Conservation (phyloP, 92 coral and sea anemone species). For the Bergia sp. region DNA sequence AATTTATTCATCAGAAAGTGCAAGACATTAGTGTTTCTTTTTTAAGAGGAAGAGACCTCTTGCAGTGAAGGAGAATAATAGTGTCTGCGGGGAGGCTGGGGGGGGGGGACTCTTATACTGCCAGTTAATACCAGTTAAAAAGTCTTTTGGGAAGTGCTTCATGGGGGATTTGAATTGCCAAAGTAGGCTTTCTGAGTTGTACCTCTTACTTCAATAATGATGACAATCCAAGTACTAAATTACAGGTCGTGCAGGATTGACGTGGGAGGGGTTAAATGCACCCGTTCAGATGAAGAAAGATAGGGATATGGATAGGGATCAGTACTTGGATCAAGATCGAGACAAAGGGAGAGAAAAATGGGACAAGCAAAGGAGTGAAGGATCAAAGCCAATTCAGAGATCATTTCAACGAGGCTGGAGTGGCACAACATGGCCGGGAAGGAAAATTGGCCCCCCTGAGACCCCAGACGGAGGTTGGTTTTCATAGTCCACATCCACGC, state of each 20-base stretch:
- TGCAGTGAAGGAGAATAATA: no score
- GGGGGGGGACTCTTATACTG: no score
- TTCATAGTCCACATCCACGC: no score
- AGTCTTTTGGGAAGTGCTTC: no score
- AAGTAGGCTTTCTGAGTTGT: no score
- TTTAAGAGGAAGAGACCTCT: no score
- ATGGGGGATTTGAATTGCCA: no score
- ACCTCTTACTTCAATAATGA: no score
- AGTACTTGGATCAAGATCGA: conserved; percentile 1
- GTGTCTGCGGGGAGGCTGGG: no score
- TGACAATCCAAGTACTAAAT: neutral
- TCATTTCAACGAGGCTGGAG: conserved; percentile 88
- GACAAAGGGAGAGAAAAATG: conserved; percentile 32
- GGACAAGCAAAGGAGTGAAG: conserved; percentile 38
- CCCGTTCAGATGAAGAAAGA: conserved; percentile 62
- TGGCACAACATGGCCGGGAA: conserved; percentile 95
- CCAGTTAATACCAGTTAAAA: no score
- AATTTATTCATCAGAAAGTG: no score
- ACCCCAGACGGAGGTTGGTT: conserved; percentile 81
- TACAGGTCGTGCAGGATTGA: conserved; percentile 76
- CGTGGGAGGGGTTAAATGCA: conserved; percentile 91
- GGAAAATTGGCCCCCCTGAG: conserved; percentile 83
- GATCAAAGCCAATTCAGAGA: conserved; percentile 44
- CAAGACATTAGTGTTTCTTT: no score
- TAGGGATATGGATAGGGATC: neutral